Conservation (phyloP, 1,140 invertebrate genomes). For the Stenopsyche tienmushanensis region DNA sequence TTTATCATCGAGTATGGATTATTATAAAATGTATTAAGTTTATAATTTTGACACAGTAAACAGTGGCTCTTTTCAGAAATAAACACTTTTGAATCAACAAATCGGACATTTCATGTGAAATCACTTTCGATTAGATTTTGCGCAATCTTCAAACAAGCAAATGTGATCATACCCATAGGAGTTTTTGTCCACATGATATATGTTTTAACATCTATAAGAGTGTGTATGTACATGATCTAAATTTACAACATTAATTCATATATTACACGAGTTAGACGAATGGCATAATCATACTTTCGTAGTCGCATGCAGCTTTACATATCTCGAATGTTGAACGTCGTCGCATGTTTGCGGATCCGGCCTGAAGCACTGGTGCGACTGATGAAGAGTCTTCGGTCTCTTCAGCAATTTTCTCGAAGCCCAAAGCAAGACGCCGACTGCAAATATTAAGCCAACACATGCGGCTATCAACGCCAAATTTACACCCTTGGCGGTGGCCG, state of each 20-base stretch:
- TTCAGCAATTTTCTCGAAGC: conserved; percentile 57
- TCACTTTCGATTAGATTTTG: too few species aligned
- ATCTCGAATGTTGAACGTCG: conserved; percentile 56
- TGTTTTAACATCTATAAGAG: too few species aligned
- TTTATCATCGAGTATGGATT: too few species aligned
- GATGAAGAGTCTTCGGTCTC: conserved; percentile 52
- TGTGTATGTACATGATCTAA: not conserved
- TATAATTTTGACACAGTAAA: too few species aligned
- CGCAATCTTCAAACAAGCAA: too few species aligned
- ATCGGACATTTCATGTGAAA: too few species aligned
- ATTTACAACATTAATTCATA: not conserved
- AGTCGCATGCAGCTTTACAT: conserved; percentile 63
- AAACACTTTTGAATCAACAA: too few species aligned
- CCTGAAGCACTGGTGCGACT: conserved; percentile 58
- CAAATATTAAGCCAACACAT: conserved; percentile 55
- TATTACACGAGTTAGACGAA: too few species aligned
- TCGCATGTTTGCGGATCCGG: conserved; percentile 54
- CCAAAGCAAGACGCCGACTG: conserved; percentile 57
- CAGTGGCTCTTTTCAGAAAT: too few species aligned
- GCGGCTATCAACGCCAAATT: conserved; percentile 57
- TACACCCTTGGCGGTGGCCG: conserved; percentile 52
- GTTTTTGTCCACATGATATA: too few species aligned
- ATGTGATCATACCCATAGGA: too few species aligned
- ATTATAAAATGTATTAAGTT: too few species aligned
- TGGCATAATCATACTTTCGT: conserved; percentile 56